Conservation (phyloP, 2,888 invertebrate genomes). For the Aleiodes alternator region DNA sequence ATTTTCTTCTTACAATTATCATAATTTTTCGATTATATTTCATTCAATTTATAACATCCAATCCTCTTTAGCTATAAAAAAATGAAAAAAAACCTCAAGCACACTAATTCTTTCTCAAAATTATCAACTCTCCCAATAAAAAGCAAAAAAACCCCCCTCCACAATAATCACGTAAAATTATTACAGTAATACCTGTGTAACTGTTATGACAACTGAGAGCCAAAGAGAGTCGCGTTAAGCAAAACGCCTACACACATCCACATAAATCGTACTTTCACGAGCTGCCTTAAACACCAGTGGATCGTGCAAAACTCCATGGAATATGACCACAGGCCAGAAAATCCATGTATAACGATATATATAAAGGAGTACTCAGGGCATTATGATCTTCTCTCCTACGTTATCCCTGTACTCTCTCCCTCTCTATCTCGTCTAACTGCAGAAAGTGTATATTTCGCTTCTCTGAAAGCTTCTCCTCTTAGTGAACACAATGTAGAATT, state of each 20-base stretch:
- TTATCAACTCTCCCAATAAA: not conserved
- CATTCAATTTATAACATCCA: too few species aligned
- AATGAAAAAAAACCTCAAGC: too few species aligned
- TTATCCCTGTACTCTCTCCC: constrained; percentile 1
- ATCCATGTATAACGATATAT: constrained; percentile 32
- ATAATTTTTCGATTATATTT: too few species aligned
- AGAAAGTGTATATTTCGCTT: not conserved
- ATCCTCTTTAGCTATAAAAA: too few species aligned
- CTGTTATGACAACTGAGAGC: constrained; percentile 41
- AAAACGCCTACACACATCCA: constrained; percentile 45
- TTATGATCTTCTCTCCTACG: constrained; percentile 23
- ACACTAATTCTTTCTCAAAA: not conserved
- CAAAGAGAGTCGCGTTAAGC: not conserved
- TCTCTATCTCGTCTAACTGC: not conserved
- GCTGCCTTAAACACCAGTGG: constrained; percentile 36
- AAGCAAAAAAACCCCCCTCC: not conserved
- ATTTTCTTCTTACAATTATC: too few species aligned
- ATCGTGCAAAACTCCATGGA: constrained; percentile 20
- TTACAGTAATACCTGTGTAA: constrained; percentile 26
- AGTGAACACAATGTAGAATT: constrained; percentile 38
- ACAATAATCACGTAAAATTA: constrained; percentile 12
- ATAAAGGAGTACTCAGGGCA: constrained; percentile 26
- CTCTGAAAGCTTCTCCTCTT: constrained; percentile 6
- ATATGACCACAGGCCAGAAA: constrained; percentile 38
- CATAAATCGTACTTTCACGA: constrained; percentile 42